A percentile compares a stretch with the other conserved stretches of the same genome.
These are phyloP conservation scores for Amblyjoppa proteus DNA, from an alignment of 2,888 invertebrate species.

Conservation along the genomic window DNA sequence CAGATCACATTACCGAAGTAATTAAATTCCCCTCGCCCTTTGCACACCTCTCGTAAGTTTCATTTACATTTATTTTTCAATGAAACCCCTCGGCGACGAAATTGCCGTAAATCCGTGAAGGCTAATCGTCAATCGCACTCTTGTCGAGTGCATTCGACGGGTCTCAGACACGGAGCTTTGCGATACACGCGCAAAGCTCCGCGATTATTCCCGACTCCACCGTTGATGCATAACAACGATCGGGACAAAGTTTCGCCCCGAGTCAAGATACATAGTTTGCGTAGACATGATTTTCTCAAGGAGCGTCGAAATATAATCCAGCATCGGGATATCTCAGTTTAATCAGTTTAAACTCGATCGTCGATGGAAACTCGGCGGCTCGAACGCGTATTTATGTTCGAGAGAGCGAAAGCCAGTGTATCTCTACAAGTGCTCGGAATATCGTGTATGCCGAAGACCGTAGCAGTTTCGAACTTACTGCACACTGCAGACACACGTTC, in stretches of 20 bases:
- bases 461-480: constrained; percentile 51
- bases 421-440: constrained; percentile 21
- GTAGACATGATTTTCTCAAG: not conserved
- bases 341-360: constrained; percentile 6
- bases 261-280: not conserved
- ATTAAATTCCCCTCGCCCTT: not conserved
- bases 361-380: constrained; percentile 1
- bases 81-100: no score
- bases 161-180: not conserved
- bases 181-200: not conserved
- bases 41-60: not conserved
- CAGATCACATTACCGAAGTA: not conserved
- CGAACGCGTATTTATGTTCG: not conserved
- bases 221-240: not conserved
- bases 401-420: constrained; percentile 27
- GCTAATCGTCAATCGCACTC: not conserved
- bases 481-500: constrained; percentile 57
- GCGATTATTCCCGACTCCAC: not conserved
- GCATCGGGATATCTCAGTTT: not conserved
- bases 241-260: not conserved
- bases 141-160: not conserved
- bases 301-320: not conserved
- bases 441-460: constrained; percentile 45
- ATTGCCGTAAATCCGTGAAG: no score
- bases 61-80: no score